phyloP scores from a whole-genome alignment of 2,797 vertebrate species.

The Melanotaenia trifasciata region DNA sequence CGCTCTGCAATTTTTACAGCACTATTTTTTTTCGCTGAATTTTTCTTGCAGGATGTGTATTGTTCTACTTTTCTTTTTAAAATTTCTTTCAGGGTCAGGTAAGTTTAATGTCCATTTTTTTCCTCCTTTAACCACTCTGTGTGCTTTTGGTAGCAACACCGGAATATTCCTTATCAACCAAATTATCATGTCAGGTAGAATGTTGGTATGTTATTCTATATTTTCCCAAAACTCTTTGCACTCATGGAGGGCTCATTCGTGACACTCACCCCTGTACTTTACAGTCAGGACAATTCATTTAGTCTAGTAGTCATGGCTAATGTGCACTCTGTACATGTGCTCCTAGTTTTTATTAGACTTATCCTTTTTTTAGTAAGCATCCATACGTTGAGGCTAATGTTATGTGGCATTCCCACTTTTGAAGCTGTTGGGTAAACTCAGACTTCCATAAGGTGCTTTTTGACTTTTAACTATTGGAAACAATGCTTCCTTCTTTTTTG shows the following conservation, averaged over 20 bases:
- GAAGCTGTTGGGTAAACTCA: neutral
- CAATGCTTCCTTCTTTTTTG: neutral
- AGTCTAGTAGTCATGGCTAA: neutral
- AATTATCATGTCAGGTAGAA: neutral
- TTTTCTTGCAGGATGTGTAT: neutral
- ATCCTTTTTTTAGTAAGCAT: neutral
- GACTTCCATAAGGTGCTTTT: neutral
- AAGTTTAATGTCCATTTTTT: neutral
- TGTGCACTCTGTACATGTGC: neutral
- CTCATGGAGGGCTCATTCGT: neutral
- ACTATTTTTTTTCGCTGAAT: neutral
- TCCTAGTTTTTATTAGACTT: neutral
- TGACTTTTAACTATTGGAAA: neutral
- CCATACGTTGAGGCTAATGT: neutral
- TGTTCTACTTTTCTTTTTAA: no score
- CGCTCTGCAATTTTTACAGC: neutral
- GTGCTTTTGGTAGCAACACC: no score
- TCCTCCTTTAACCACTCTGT: neutral
- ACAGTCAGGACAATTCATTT: neutral
- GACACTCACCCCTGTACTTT: neutral
- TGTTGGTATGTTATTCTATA: neutral
- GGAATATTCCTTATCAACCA: no score
- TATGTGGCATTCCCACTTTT: neutral
- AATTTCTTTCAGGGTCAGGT: neutral
- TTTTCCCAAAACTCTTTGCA: neutral